Percentiles rank a stretch among this genome's conserved stretches.
These are phyloP conservation scores for Zaprionus africanus DNA, from an alignment of 1,140 invertebrate species.

Conservation along the genomic window DNA sequence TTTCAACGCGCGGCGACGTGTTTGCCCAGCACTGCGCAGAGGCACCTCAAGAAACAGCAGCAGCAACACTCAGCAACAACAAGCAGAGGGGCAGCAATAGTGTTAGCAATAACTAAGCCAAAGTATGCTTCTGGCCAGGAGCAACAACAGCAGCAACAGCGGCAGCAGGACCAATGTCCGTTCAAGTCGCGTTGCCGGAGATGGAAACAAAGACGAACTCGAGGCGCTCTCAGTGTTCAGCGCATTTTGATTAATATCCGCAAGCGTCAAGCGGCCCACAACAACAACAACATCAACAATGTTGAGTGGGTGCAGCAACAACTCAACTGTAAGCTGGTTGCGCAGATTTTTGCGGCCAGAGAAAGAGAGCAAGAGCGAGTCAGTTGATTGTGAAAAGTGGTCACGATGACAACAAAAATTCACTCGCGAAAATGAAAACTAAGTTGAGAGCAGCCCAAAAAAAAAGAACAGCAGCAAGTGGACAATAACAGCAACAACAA, in stretches of 20 bases:
- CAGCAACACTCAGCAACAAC: constrained; percentile 33
- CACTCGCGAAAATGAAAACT: constrained; percentile 79
- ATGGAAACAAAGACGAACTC: constrained; percentile 24
- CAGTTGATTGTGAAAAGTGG: constrained; percentile 78
- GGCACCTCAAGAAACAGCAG: constrained; percentile 50
- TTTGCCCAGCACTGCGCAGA: constrained; percentile 45
- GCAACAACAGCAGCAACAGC: not conserved
- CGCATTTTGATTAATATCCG: constrained; percentile 80
- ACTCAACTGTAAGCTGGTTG: constrained; percentile 55
- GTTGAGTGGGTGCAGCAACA: constrained; percentile 48
- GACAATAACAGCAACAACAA: not conserved
- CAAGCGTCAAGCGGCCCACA: constrained; percentile 52
- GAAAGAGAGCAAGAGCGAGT: constrained; percentile 23
- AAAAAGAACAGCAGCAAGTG: constrained; percentile 19
- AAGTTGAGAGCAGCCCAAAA: constrained; percentile 54
- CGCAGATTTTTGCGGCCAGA: constrained; percentile 65
- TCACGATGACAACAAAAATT: constrained; percentile 78
- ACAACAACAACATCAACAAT: constrained; percentile 17
- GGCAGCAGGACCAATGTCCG: constrained; percentile 11
- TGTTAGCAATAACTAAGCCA: constrained; percentile 59
- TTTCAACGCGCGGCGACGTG: constrained; percentile 76
- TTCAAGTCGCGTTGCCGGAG: constrained; percentile 28
- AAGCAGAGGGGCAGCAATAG: constrained; percentile 35
- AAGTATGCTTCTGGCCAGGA: constrained; percentile 54
- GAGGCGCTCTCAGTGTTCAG: constrained; percentile 22